Evolutionary conservation across 2,113 vertebrate species (phyloP).

Genomic region (Gadus macrocephalus): DNA sequence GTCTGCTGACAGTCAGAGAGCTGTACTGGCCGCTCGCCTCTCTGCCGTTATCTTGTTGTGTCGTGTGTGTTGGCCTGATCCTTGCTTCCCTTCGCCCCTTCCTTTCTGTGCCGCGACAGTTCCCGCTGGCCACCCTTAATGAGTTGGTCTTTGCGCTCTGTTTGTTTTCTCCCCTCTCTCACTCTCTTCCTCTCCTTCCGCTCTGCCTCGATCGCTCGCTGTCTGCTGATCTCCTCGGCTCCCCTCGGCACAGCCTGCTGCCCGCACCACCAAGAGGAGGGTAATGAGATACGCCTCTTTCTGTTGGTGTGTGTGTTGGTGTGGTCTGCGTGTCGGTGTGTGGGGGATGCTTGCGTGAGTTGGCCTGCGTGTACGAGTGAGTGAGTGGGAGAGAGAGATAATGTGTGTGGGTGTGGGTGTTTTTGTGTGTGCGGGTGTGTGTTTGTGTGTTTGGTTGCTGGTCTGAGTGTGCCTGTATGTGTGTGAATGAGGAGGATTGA

Average conservation of each 20-base stretch:
- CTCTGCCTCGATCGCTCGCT: background rate
- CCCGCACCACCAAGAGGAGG: constrained; percentile 62
- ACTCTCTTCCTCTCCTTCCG: constrained; percentile 54
- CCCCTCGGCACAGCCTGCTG: constrained; percentile 56
- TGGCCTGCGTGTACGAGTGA: constrained; percentile 11
- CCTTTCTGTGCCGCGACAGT: constrained; percentile 6
- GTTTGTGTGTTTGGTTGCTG: too few relatives aligned
- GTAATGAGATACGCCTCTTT: constrained; percentile 69
- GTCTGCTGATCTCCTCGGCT: constrained; percentile 12
- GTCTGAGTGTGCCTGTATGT: constrained; percentile 17
- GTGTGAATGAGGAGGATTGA: background rate
- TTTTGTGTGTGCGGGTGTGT: too few relatives aligned
- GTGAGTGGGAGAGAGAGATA: too few relatives aligned
- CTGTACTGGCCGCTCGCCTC: constrained; percentile 39
- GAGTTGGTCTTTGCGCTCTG: constrained; percentile 23
- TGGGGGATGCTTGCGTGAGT: constrained; percentile 14
- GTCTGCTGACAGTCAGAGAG: constrained; percentile 1
- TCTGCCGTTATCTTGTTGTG: constrained; percentile 46
- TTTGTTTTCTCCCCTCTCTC: constrained; percentile 27
- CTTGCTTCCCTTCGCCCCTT: constrained; percentile 11
- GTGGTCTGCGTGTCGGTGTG: constrained; percentile 14
- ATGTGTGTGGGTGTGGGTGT: background rate
- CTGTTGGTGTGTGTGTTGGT: constrained; percentile 3
- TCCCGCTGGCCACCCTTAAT: constrained; percentile 19
- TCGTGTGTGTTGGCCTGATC: constrained; percentile 10